Base-by-base conservation (phyloP, 2,888 invertebrate genomes). In the Melieria omissa region DNA sequence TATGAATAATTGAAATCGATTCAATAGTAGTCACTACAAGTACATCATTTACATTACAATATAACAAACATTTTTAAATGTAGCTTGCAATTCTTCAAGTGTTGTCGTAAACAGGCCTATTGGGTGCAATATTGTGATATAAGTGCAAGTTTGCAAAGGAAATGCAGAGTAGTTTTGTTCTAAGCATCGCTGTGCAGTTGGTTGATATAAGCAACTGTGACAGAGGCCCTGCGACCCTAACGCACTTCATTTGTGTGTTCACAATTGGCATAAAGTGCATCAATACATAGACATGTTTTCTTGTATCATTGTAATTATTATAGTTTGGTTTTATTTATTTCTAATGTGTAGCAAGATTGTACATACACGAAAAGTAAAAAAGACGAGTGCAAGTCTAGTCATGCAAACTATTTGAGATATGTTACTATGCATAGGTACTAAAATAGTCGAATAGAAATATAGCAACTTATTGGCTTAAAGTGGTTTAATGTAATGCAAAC, bases 41-140 rank as follows among this genome's bases (percentile, higher is more conserved):
- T 29, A 29, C 29, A 29, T 29, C 29, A 29, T 29, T 29, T 29
- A 29, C 29, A 29, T 29, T 29, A 29, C 29, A 29, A 29, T 29
- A 29, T 29, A 29, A 29, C 29, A 29, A 29, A 29, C 29, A 3
- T 29, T 29, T 29, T 29, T 0, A 29, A 29, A 29, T 29, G 29
- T 29, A 29, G 29, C 29, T 29, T 29, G 29, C 29, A 29, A 29
- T 29, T 29, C 29, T 29, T 29, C 29, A 29, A 29, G 29, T 29
- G 29, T 29, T 29, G 29, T 29, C 29, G 29, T 29, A 29, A 29
- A 47, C 81, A 84, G 86, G 85, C 86, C 86, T 84, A 77, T 81
- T 81, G 63, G 81, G 86, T 86, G 85, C 86, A 85, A 85, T 86
- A 86, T 82, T 85, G 85, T 85, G 85, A 86, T 85, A 85, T 82